Evolutionary conservation across 2,113 vertebrate species (phyloP), one percentile per base, ranked within the genome.

Genomic region (Falco punctatus): DNA sequence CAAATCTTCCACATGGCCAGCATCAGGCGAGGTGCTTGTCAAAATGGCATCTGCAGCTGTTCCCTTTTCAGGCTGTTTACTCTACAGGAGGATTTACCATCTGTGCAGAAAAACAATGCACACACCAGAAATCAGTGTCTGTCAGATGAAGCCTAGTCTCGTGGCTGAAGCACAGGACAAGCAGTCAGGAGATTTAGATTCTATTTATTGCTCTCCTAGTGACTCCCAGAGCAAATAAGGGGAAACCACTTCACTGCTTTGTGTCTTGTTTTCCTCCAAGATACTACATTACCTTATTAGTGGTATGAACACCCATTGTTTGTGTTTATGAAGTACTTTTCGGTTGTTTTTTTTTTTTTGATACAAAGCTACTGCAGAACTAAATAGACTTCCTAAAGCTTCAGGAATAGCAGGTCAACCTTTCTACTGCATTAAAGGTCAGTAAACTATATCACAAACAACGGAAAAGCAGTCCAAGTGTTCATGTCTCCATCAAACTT

Each of bases 141-240:
- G 95, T 59, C 96, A 92, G 87, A 94, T 18, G 89, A 22, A 91
- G 96, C 58, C 42, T 9, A 32, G 86, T 78, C 97, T 91, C 87
- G 84, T 95, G 94, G 95, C 89, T 88, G 65, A 28, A 59, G 95
- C 96, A 93, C 93, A 96, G 95, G 93, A 97, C 93, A 64, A 62
- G 94, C 92, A 92, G 89, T 92, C 96, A 95, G 94, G 89, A 96
- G 95, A 90, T 85, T 90, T 28, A 61, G 74, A 83, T 91, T 94
- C 94, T 96, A 95, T 95, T 97, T 94, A 94, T 96, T 92, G 92
- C 89, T 90, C 86, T 87, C 49, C 64, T 7, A 22, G 69, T 57
- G 86, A 40, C 80, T 94, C 57, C 84, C 86, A 54, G 58, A 78
- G 94, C 51, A 54, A 86, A 62, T 22, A 74, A 46, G 54, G 66